A percentile compares a stretch with the other conserved stretches of the same genome.
These are phyloP conservation scores for Caradrina kadenii DNA, from an alignment of 2,888 invertebrate species.

Conservation along the genomic window DNA sequence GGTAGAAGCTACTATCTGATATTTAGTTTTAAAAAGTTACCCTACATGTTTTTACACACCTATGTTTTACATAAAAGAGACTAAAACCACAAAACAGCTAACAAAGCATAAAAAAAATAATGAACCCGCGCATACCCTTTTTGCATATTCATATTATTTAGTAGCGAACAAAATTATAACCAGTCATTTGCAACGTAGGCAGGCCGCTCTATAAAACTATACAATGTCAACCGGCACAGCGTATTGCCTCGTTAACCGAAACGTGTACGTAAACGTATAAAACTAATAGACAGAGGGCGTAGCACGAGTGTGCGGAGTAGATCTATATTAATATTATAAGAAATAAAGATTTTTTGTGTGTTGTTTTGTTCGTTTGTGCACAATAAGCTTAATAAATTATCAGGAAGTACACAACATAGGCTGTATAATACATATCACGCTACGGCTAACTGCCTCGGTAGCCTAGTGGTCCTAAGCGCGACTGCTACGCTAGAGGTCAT, in stretches of 20 bases:
- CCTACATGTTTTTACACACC: neutral
- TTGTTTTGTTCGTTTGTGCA: too few species aligned
- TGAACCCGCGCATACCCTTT: slow-evolving; percentile 14
- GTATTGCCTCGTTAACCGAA: slow-evolving; percentile 37
- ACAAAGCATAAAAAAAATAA: neutral
- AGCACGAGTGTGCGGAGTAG: too few species aligned
- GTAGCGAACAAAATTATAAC: slow-evolving; percentile 16
- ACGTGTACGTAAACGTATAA: slow-evolving; percentile 38
- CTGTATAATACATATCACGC: too few species aligned
- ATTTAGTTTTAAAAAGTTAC: too few species aligned
- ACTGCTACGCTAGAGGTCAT: too few species aligned
- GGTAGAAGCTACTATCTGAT: neutral
- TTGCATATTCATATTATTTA: slow-evolving; percentile 35
- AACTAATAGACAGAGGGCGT: slow-evolving; percentile 21
- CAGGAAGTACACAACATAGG: too few species aligned
- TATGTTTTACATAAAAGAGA: neutral
- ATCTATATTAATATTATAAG: too few species aligned
- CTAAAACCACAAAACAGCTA: neutral
- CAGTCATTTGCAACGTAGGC: slow-evolving; percentile 14
- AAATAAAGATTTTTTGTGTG: too few species aligned
- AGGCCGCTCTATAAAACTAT: slow-evolving; percentile 28
- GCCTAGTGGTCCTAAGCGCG: too few species aligned
- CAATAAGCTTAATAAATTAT: too few species aligned
- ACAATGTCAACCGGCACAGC: slow-evolving; percentile 19
- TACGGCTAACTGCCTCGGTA: too few species aligned